Evolutionary conservation across 1,140 invertebrate genomes (phyloP), one percentile per base, ranked within the genome.

Genomic region (Coenobita brevimanus): DNA sequence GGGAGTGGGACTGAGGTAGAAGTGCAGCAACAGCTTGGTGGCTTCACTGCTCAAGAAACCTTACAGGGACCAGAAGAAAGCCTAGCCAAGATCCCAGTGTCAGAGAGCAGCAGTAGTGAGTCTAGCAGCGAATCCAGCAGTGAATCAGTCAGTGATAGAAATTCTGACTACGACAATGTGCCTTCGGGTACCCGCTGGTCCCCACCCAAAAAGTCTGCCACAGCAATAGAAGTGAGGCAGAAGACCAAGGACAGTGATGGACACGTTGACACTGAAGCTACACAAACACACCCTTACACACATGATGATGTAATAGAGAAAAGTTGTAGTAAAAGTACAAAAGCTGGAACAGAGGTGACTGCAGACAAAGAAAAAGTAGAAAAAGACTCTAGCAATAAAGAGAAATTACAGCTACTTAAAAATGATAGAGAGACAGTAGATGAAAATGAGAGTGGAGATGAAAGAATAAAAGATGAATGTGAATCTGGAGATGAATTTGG

Each of bases 111-210:
- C 38, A 87, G 84, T 80, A 79, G 43, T 57, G 75, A 79, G 46
- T 50, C 43, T 6, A 79, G 75, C 41, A 79, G 75, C n/a, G 75
- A 54, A n/a, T 54, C 85, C 1, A 73, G 64, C 4, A 80, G 60
- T 71, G 62, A 54, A 17, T 3, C n/a, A 24, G 30, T 30, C n/a
- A 82, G 80, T 50, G 46, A 50, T 10, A n/a, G 30, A 13, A 62
- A 30, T n/a, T 87, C 85, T 17, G 85, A 87, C 41, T 87, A 87
- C 57, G 85, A 87, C 50, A 87, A 87, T 73, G 85, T 87, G 60
- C 85, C 85, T 73, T 71, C 85, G 54, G 76, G 85, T 30, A 54
- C 50, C 41, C 79, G 79, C 54, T 71, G 75, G 76, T 81, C 85
- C 8, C 30, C 69, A 54, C 57, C 75, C 24, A 80, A 87, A 46